Evolutionary conservation across 2,888 invertebrate species (phyloP), one percentile per base, ranked within the genome.

Genomic region (Cosmorhoe ocellata): DNA sequence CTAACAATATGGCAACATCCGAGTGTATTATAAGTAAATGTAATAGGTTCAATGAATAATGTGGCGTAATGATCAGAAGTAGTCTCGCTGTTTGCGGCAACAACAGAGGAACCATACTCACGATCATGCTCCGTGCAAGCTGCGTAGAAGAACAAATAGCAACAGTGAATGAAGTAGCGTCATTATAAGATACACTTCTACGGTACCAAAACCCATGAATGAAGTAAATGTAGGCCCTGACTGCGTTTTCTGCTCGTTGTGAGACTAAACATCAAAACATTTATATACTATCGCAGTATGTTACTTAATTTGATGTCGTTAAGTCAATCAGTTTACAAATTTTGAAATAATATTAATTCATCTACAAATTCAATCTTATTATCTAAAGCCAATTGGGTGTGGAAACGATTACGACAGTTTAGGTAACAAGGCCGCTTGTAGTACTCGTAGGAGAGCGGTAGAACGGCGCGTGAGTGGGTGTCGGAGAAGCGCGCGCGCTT

Each of bases 91-190:
- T 59, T 52, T 46, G 59, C 63, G 58, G 64, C 59, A 60, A 59
- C 76, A 74, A 74, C 69, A 77, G 62, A 78, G 70, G 64, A 72
- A 73, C 76, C 75, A 92, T 95, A 95, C 95, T 95, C 94, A 95
- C 95, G 93, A 95, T 94, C 95, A 95, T 95, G 95, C 95, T 95
- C 94, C 95, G 94, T 94, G 95, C 95, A 94, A 95, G 95, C 95
- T 94, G 93, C 92, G 76, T 81, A 84, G 83, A 86, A 92, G 92
- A 91, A 92, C 91, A 92, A 89, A 92, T 88, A 92, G 91, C 92
- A 91, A 92, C 90, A 92, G 84, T 92, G 82, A 90, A 91, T 92
- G 91, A 91, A 91, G 82, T 76, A 84, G 82, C 80, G 87, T 33
- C 46, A 14, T 24, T 70, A 73, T 70, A 63, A 73, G 65, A 74